A percentile compares a stretch with the other conserved stretches of the same genome.
Conservation (phyloP, 1,140 invertebrate species). For the Reticulitermes speratus region DNA sequence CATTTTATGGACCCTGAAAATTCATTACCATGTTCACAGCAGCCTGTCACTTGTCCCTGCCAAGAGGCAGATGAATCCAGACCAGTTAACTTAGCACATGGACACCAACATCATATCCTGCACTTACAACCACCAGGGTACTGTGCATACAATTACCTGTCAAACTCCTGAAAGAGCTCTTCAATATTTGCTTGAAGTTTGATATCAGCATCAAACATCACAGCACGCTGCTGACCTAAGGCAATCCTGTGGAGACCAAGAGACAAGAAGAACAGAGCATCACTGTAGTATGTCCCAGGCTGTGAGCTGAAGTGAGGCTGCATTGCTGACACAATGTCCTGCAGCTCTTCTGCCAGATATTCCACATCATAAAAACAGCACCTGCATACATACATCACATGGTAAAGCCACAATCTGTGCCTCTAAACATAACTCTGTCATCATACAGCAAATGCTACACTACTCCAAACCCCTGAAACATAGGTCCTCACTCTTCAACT, state of each 20-base stretch:
- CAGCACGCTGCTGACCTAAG: slow-evolving; percentile 57
- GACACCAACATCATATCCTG: no score
- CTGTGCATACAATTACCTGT: slow-evolving; percentile 51
- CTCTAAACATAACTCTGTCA: not conserved
- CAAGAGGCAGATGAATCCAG: no score
- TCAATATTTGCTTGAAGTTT: slow-evolving; percentile 71
- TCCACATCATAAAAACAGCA: slow-evolving; percentile 26
- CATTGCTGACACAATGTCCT: slow-evolving; percentile 65
- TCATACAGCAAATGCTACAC: not conserved
- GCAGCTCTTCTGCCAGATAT: not conserved
- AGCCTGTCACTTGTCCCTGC: no score
- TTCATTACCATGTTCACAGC: no score
- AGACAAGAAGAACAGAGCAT: slow-evolving; percentile 79
- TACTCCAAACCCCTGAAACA: not conserved
- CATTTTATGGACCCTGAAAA: no score
- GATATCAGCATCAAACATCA: slow-evolving; percentile 79
- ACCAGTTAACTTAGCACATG: no score
- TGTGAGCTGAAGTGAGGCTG: slow-evolving; percentile 74
- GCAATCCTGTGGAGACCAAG: slow-evolving; percentile 72
- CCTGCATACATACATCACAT: slow-evolving; percentile 19
- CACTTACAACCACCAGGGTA: no score
- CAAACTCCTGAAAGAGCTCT: slow-evolving; percentile 67
- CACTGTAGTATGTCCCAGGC: slow-evolving; percentile 78
- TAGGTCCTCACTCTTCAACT: no score
- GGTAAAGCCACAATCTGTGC: not conserved